Evolutionary conservation across 2,888 invertebrate species (phyloP).

Genomic region (Orthonevra nobilis): DNA sequence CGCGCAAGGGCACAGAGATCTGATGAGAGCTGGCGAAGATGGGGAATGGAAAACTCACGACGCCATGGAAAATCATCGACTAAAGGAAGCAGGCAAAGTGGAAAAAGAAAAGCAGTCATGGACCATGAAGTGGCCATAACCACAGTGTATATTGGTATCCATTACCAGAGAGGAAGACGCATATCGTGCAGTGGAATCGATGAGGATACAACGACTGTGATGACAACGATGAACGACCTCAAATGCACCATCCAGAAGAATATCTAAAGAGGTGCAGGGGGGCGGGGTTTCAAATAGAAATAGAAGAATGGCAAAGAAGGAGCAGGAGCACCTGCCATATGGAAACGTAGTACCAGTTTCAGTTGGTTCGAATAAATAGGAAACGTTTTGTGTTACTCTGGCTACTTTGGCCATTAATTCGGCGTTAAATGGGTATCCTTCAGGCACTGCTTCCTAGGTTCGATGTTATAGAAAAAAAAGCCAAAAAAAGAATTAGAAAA

Average conservation of each 20-base stretch:
- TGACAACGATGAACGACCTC: conserved; percentile 60
- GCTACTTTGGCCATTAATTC: conserved; percentile 66
- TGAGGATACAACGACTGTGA: conserved; percentile 52
- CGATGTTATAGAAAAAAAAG: too few species aligned
- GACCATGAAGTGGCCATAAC: conserved; percentile 68
- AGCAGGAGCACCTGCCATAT: conserved; percentile 58
- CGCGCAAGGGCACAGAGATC: too few species aligned
- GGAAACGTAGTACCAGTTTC: conserved; percentile 49
- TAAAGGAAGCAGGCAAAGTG: too few species aligned
- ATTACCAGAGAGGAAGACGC: conserved; percentile 60
- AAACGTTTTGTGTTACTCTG: conserved; percentile 49
- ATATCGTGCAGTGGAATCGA: conserved; percentile 66
- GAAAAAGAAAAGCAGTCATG: conserved; percentile 50
- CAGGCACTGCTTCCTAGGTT: too few species aligned
- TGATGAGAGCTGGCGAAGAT: neutral
- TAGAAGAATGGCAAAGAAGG: conserved; percentile 15
- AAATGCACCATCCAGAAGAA: too few species aligned
- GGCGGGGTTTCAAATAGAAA: conserved; percentile 1
- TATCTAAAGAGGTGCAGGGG: too few species aligned
- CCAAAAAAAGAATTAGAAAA: too few species aligned
- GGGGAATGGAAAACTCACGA: conserved; percentile 21
- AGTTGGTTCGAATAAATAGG: conserved; percentile 45
- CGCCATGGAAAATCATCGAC: conserved; percentile 62
- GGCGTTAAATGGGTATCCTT: conserved; percentile 54
- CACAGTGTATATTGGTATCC: conserved; percentile 61